These are phyloP conservation scores for Microctenopoma lineatum DNA, from an alignment of 2,797 vertebrate species.

Conservation along the genomic window DNA sequence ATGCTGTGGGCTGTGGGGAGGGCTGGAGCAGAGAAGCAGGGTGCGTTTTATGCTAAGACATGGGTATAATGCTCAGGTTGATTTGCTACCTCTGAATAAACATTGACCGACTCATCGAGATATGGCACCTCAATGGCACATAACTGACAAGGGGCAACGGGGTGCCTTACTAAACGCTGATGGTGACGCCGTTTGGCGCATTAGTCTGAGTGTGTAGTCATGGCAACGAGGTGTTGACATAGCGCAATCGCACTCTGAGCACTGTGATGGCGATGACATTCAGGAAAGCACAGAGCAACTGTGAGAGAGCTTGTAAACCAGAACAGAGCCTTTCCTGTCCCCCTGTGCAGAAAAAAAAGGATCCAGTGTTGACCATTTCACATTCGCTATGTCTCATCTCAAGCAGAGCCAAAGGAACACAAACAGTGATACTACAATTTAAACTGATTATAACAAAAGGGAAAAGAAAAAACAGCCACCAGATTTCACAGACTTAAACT, in stretches of 20 bases:
- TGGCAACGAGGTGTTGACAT: conserved; percentile 80
- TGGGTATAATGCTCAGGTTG: conserved; percentile 61
- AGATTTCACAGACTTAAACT: conserved; percentile 76
- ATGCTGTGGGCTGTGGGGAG: conserved; percentile 58
- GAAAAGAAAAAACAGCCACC: conserved; percentile 57
- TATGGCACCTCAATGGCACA: conserved; percentile 49
- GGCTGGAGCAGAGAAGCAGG: neutral
- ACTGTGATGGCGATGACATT: conserved; percentile 77
- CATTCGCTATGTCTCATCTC: conserved; percentile 67
- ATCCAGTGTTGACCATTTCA: conserved; percentile 58
- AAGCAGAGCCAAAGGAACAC: conserved; percentile 63
- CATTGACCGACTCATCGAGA: conserved; percentile 53
- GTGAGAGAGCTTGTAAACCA: conserved; percentile 63
- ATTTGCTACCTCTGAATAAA: conserved; percentile 66
- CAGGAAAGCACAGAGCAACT: conserved; percentile 65
- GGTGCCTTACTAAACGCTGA: conserved; percentile 43
- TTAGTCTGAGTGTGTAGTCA: conserved; percentile 74
- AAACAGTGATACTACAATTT: conserved; percentile 64
- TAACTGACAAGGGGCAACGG: conserved; percentile 54
- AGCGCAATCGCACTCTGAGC: conserved; percentile 68
- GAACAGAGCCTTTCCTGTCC: conserved; percentile 65
- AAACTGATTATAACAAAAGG: conserved; percentile 53
- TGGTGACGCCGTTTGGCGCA: conserved; percentile 66
- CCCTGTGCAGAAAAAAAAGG: conserved; percentile 59
- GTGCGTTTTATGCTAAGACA: conserved; percentile 53